Conservation (phyloP, 2,797 vertebrate species). For the Characodon lateralis region DNA sequence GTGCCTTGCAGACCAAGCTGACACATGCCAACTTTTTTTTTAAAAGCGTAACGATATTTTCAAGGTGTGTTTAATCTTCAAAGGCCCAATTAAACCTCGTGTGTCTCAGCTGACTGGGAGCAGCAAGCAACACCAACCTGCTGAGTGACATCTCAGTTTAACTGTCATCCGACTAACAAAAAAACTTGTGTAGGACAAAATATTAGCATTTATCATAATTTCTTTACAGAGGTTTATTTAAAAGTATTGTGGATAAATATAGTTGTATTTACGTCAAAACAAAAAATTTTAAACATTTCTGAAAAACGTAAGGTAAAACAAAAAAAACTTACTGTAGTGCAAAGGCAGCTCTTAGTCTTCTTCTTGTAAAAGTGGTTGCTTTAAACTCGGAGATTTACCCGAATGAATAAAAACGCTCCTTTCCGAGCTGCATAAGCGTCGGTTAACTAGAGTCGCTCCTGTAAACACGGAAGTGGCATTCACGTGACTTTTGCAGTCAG, state of each 20-base stretch:
- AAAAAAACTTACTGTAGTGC: slow-evolving; percentile 24
- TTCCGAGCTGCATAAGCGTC: background rate
- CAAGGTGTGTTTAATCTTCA: background rate
- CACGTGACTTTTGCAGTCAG: slow-evolving; percentile 84
- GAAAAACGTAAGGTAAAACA: background rate
- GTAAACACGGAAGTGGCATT: slow-evolving; percentile 78
- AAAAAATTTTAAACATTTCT: background rate
- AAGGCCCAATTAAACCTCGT: background rate
- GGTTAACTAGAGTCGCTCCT: background rate
- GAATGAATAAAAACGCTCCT: accelerated
- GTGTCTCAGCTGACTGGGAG: slow-evolving; percentile 41
- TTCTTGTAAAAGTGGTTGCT: background rate
- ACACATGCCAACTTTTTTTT: background rate
- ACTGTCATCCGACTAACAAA: slow-evolving; percentile 1
- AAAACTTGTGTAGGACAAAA: background rate
- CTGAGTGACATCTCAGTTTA: slow-evolving; percentile 48
- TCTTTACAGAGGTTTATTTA: background rate
- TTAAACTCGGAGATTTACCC: accelerated
- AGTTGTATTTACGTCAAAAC: background rate
- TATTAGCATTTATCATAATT: too few relatives aligned
- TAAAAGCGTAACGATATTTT: background rate
- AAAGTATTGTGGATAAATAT: background rate
- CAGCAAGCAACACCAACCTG: slow-evolving; percentile 28
- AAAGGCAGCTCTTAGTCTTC: background rate
- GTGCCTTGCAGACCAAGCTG: background rate